A percentile compares a stretch with the other conserved stretches of the same genome.
These are phyloP conservation scores for Acanthoscelides obtectus DNA, from an alignment of 2,888 invertebrate species.

Conservation along the genomic window DNA sequence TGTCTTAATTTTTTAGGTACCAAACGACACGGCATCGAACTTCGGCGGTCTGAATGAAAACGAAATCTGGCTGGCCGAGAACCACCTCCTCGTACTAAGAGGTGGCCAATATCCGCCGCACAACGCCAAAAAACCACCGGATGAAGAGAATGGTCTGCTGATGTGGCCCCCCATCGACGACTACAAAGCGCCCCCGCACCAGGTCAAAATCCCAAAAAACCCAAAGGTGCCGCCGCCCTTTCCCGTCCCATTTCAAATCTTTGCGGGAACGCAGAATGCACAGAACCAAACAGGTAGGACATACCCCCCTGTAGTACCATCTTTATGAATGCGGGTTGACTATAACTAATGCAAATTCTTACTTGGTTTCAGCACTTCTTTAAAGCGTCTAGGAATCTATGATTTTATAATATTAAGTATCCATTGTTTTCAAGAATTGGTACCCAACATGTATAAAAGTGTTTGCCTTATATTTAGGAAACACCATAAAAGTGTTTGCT, in stretches of 20 bases:
- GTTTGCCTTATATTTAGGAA: too few relatives aligned
- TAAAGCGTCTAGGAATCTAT: too few relatives aligned
- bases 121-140: slow-evolving; percentile 36
- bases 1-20: slow-evolving; percentile 33
- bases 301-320: too few relatives aligned
- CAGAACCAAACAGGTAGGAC: slow-evolving; percentile 46
- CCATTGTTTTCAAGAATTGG: too few relatives aligned
- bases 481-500: too few relatives aligned
- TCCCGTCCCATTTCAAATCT: slow-evolving; percentile 86
- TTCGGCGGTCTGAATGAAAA: slow-evolving; percentile 78
- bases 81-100: slow-evolving; percentile 76
- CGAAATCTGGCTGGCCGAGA: slow-evolving; percentile 87
- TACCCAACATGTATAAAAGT: too few relatives aligned
- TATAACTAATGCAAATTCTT: too few relatives aligned
- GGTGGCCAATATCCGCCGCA: slow-evolving; percentile 67
- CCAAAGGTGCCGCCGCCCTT: slow-evolving; percentile 89
- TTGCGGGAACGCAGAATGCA: slow-evolving; percentile 69
- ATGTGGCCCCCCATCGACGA: slow-evolving; percentile 79
- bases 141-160: slow-evolving; percentile 45
- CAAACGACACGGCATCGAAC: slow-evolving; percentile 73
- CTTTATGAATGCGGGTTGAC: too few relatives aligned
- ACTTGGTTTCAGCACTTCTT: too few relatives aligned
- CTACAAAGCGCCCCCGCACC: slow-evolving; percentile 76
- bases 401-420: too few relatives aligned
- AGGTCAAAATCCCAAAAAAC: slow-evolving; percentile 77